phyloP scores from a whole-genome alignment of 2,888 invertebrate species.

The Thereva nobilitata region DNA sequence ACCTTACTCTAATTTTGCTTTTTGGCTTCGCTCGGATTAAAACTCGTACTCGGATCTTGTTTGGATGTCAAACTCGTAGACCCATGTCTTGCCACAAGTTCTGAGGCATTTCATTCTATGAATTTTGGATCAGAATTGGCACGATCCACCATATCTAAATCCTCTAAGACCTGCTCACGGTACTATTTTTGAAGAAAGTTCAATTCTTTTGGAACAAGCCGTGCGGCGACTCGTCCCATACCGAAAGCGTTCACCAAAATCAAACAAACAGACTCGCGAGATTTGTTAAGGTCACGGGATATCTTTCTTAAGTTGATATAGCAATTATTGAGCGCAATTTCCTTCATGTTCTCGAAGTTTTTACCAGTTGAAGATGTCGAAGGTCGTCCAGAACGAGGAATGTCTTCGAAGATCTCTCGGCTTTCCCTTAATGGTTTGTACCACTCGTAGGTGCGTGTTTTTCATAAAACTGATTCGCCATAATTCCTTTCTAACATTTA shows the following conservation, averaged over 20 bases:
- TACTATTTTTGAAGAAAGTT: conserved; percentile 1
- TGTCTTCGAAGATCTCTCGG: too few relatives aligned
- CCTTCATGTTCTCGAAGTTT: background rate
- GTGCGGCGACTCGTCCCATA: background rate
- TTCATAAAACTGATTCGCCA: too few relatives aligned
- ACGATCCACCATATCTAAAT: background rate
- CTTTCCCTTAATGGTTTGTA: too few relatives aligned
- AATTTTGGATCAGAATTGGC: background rate
- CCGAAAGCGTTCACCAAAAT: background rate
- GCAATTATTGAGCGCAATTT: background rate
- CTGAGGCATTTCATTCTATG: background rate
- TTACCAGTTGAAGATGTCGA: conserved; percentile 1
- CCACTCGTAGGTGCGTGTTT: too few relatives aligned
- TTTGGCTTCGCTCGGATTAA: too few relatives aligned
- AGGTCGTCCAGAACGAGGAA: background rate
- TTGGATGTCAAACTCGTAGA: background rate
- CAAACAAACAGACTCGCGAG: background rate
- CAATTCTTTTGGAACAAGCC: background rate
- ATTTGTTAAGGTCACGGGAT: background rate
- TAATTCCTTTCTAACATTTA: too few relatives aligned
- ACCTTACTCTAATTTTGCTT: too few relatives aligned
- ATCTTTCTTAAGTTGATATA: background rate
- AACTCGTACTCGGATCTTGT: too few relatives aligned
- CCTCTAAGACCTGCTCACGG: background rate
- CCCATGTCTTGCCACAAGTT: too few relatives aligned